A percentile compares a stretch with the other conserved stretches of the same genome.
phyloP scores from a whole-genome alignment of 1,140 invertebrate genomes.

The Glossosoma conforme region DNA sequence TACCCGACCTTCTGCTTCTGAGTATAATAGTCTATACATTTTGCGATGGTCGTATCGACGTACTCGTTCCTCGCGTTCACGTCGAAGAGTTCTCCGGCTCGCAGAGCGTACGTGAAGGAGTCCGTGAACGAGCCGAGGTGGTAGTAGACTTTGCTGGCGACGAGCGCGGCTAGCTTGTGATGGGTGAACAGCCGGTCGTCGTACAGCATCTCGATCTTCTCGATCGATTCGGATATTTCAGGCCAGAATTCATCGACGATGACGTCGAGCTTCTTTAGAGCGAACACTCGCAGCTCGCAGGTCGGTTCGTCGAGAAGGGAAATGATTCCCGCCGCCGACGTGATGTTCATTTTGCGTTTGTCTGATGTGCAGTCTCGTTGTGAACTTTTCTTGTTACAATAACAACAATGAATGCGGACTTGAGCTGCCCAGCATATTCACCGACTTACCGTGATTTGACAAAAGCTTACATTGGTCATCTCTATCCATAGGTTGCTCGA shows the following conservation, averaged over 20 bases:
- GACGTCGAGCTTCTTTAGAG: constrained; percentile 81
- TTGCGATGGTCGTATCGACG: constrained; percentile 94
- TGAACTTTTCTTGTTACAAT: no score
- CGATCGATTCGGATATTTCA: constrained; percentile 95
- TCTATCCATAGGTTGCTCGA: no score
- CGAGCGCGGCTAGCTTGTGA: constrained; percentile 88
- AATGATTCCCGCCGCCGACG: constrained; percentile 83
- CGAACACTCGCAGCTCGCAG: constrained; percentile 89
- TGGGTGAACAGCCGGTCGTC: constrained; percentile 87
- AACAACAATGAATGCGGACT: no score
- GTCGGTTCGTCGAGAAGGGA: constrained; percentile 92
- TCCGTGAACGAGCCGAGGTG: constrained; percentile 96
- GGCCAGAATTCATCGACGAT: constrained; percentile 99
- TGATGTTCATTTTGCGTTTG: constrained; percentile 33
- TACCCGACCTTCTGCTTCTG: constrained; percentile 69
- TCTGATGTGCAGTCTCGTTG: no score
- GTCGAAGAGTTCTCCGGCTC: constrained; percentile 90
- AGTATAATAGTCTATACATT: constrained; percentile 94
- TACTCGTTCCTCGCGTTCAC: constrained; percentile 91
- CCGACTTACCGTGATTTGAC: background rate
- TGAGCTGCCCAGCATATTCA: no score
- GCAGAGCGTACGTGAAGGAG: constrained; percentile 89
- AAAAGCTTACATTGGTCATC: no score
- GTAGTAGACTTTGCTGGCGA: constrained; percentile 98
- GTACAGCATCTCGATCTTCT: constrained; percentile 95